Evolutionary conservation across 1,140 invertebrate genomes (phyloP).

Genomic region (Drosophila bocki): DNA sequence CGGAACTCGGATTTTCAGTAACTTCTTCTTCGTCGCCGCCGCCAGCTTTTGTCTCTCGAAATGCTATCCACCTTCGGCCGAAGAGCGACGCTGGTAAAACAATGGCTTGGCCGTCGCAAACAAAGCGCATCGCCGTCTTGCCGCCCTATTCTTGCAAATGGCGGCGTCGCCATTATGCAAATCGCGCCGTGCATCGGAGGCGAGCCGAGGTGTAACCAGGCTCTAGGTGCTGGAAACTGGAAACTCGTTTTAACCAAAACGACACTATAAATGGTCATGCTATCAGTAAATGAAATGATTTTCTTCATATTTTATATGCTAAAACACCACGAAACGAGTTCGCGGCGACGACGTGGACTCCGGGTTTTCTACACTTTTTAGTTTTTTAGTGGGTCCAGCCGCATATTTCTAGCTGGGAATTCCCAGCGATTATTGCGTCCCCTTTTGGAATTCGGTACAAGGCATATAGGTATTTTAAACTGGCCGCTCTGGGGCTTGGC

Average conservation of each 20-base stretch:
- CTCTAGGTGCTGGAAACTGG: conserved; percentile 26
- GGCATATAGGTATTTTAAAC: conserved; percentile 25
- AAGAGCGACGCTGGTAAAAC: conserved; percentile 22
- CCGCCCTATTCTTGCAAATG: conserved; percentile 76
- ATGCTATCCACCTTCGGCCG: conserved; percentile 60
- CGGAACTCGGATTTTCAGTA: conserved; percentile 50
- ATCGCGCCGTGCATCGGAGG: conserved; percentile 26
- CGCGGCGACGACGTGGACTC: conserved; percentile 27
- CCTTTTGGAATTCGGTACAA: conserved; percentile 34
- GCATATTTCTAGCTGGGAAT: conserved; percentile 74
- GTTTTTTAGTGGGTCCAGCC: conserved; percentile 58
- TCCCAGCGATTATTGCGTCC: conserved; percentile 69
- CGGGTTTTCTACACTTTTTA: conserved; percentile 61
- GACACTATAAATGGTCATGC: conserved; percentile 56
- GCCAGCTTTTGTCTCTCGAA: conserved; percentile 72
- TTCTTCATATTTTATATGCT: conserved; percentile 70
- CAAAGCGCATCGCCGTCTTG: conserved; percentile 59
- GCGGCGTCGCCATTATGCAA: conserved; percentile 60
- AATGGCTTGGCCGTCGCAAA: conserved; percentile 16
- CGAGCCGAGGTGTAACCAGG: conserved; percentile 43
- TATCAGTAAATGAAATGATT: conserved; percentile 74
- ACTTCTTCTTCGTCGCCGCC: conserved; percentile 53
- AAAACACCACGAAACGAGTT: conserved; percentile 72
- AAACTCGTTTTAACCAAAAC: conserved; percentile 58
- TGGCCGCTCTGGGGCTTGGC: conserved; percentile 30